Evolutionary conservation across 2,797 vertebrate genomes (phyloP), one percentile per base, ranked within the genome.

Genomic region (Siniperca undulata): DNA sequence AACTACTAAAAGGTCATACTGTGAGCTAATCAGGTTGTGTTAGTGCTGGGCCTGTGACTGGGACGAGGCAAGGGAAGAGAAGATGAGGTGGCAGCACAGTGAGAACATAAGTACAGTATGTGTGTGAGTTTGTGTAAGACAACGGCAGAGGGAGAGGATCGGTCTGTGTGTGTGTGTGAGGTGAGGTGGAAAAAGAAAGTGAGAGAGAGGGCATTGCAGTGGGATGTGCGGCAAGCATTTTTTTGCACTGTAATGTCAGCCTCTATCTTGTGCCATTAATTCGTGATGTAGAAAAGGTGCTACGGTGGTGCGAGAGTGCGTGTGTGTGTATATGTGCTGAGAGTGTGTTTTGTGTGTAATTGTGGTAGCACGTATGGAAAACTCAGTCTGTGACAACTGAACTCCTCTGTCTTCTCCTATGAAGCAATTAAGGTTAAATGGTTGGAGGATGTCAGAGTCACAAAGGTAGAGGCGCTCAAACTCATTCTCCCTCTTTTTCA

Each of bases 221-320:
- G 22, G 22, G 53, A 19, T 80, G 53, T 68, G 44, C 53, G 52
- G 27, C 59, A 36, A 1, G 20, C 78, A 68, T 59, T 78, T 64
- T 44, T 46, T 56, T 72, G 68, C 55, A 75, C 62, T 65, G n/a
- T 58, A 56, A 73, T 80, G 75, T 81, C 82, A 56, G 59, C 58
- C 70, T 83, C 34, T 53, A 27, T 80, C 27, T 42, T 36, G 14
- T 84, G 78, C 80, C 73, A 81, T 87, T 76, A 5, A 80, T 91
- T 78, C 77, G 46, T 72, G 38, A 78, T 76, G 77, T 42, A 34
- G 58, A 24, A 82, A 79, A 81, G 55, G 70, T 65, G 77, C 20
- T 36, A 46, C 4, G 1, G 59, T 65, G 12, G 50, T 53, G 40
- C 36, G 19, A 17, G 17, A 40, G 59, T 60, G 68, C 67, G 79